Conservation (phyloP, 2,113 vertebrate species). For the Ailuropoda melanoleuca region DNA sequence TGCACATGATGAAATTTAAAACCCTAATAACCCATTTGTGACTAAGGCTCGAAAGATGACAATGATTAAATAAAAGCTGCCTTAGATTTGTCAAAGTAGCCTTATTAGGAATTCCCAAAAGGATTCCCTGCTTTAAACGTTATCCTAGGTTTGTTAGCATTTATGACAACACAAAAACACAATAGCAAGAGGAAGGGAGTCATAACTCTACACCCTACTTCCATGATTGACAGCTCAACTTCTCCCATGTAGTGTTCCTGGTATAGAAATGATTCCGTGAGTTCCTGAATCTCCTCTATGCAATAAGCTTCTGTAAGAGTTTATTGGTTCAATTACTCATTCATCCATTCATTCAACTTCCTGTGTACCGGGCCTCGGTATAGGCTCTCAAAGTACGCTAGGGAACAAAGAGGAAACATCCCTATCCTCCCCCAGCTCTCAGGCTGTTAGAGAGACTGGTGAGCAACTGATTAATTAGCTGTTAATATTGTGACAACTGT, state of each 20-base stretch:
- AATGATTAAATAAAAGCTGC: conserved; percentile 12
- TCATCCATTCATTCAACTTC: neutral
- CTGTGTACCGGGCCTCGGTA: neutral
- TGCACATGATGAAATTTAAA: conserved; percentile 30
- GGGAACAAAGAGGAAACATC: neutral
- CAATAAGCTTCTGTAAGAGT: neutral
- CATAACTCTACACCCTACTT: neutral
- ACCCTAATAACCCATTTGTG: neutral
- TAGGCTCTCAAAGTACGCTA: neutral
- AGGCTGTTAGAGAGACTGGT: neutral
- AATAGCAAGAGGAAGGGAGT: neutral
- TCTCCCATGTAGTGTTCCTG: neutral
- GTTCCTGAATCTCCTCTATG: neutral
- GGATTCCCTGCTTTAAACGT: neutral
- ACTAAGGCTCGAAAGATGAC: neutral
- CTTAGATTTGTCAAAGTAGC: neutral
- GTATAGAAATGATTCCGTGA: neutral
- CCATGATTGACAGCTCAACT: neutral
- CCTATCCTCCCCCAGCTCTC: neutral
- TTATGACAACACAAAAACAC: neutral
- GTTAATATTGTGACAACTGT: neutral
- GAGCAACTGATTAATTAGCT: neutral
- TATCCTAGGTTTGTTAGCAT: neutral
- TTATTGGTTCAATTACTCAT: neutral
- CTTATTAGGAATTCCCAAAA: neutral